Evolutionary conservation across 1,140 invertebrate species (phyloP).

Genomic region (Cotesia vestalis): DNA sequence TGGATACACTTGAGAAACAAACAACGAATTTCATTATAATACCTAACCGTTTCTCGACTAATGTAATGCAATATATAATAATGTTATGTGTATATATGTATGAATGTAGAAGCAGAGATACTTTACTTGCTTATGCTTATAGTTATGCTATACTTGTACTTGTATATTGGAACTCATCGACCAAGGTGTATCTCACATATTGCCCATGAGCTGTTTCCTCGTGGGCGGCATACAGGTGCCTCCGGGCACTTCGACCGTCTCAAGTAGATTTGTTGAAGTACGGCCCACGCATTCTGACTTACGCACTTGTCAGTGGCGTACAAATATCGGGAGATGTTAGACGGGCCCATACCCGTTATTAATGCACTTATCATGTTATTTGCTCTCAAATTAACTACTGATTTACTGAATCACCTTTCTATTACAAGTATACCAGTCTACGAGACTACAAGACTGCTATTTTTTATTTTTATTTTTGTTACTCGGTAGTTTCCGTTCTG

Average conservation of each 20-base stretch:
- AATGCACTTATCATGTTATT: slow-evolving; percentile 20
- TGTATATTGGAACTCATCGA: background rate
- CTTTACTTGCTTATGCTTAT: no score
- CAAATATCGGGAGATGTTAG: slow-evolving; percentile 6
- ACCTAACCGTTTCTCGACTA: slow-evolving; percentile 24
- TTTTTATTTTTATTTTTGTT: no score
- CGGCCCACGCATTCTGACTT: slow-evolving; percentile 31
- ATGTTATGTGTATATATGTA: no score
- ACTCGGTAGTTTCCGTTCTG: no score
- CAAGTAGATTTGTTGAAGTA: slow-evolving; percentile 19
- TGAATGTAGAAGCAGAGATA: background rate
- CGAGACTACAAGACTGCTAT: no score
- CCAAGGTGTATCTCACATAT: slow-evolving; percentile 14
- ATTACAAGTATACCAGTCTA: no score
- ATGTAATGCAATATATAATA: background rate
- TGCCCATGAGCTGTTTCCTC: slow-evolving; percentile 45
- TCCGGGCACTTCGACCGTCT: slow-evolving; percentile 48
- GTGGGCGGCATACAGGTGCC: slow-evolving; percentile 60
- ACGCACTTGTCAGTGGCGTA: slow-evolving; percentile 35
- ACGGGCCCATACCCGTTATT: background rate
- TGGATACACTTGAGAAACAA: slow-evolving; percentile 17
- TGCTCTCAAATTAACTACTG: background rate
- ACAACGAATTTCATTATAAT: slow-evolving; percentile 30
- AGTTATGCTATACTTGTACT: background rate
- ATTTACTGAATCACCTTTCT: no score